These are phyloP conservation scores for Mormyrops boulengeri DNA, from an alignment of 2,797 vertebrate genomes.

Conservation along the genomic window DNA sequence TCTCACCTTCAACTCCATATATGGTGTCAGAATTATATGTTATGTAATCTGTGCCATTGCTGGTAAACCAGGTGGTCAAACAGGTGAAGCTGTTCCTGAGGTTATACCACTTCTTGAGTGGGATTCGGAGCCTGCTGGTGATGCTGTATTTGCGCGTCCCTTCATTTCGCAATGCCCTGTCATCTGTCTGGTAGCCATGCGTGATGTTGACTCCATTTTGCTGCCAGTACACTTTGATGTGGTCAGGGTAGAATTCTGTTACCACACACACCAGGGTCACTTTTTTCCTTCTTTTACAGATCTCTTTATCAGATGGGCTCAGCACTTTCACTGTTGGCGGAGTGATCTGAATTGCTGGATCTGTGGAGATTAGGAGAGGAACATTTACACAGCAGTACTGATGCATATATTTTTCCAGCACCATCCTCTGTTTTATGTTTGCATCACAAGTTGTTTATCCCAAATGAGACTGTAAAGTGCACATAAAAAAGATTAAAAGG, in stretches of 20 bases:
- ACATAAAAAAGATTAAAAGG: neutral
- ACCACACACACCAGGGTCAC: conserved; percentile 54
- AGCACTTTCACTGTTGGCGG: conserved; percentile 25
- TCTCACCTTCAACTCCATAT: neutral
- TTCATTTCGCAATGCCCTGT: accelerated
- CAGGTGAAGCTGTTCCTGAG: neutral
- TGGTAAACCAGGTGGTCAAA: conserved; percentile 30
- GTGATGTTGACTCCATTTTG: accelerated
- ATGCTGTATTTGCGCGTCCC: neutral
- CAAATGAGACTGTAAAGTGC: neutral
- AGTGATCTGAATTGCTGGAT: accelerated
- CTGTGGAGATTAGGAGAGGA: neutral
- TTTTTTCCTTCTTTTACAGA: conserved; percentile 10
- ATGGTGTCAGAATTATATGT: neutral
- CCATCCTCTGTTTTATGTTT: neutral
- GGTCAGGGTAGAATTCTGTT: conserved; percentile 56
- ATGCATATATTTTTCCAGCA: neutral
- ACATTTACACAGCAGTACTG: neutral
- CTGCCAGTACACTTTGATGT: conserved; percentile 41
- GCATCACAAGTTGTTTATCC: neutral
- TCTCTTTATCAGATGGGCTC: neutral
- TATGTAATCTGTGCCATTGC: accelerated
- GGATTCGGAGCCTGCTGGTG: conserved; percentile 54
- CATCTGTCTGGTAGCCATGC: conserved; percentile 36
- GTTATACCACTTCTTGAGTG: conserved; percentile 15